These are phyloP conservation scores for Trichogramma dendrolimi DNA, from an alignment of 2,888 invertebrate species.

Conservation along the genomic window DNA sequence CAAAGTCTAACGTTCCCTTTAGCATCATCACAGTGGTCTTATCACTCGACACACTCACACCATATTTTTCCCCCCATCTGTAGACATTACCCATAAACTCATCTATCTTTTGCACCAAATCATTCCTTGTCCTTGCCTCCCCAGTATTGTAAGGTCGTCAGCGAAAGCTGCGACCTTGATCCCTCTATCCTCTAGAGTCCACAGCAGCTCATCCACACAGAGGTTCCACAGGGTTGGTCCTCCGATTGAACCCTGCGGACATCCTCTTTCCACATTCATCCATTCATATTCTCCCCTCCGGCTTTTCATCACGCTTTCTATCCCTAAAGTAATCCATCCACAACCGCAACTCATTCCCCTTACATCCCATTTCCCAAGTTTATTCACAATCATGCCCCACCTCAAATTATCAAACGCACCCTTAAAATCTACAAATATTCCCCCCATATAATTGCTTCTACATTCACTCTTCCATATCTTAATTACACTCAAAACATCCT, in stretches of 20 bases:
- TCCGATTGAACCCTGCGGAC: no score
- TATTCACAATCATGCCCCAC: constrained; percentile 10
- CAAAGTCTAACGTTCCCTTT: constrained; percentile 25
- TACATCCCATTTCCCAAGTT: not conserved
- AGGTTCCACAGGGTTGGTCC: no score
- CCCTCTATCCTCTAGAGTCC: no score
- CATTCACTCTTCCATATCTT: no score
- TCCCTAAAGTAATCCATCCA: constrained; percentile 10
- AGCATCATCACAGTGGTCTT: constrained; percentile 5
- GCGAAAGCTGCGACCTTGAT: constrained; percentile 9
- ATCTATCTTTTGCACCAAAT: no score
- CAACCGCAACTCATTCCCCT: not conserved
- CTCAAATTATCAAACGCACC: constrained; percentile 14
- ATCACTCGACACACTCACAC: not conserved
- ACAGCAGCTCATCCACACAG: no score
- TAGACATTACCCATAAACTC: not conserved
- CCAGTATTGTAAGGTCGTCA: constrained; percentile 15
- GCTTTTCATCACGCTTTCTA: constrained; percentile 11
- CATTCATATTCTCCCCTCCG: no score
- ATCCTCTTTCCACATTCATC: no score
- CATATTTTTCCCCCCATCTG: not conserved
- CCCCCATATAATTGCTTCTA: no score
- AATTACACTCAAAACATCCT: no score
- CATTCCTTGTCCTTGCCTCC: not conserved
- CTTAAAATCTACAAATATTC: no score